Evolutionary conservation across 1,140 invertebrate species (phyloP), one percentile per base, ranked within the genome.

Genomic region (Drosophila kepulauana): DNA sequence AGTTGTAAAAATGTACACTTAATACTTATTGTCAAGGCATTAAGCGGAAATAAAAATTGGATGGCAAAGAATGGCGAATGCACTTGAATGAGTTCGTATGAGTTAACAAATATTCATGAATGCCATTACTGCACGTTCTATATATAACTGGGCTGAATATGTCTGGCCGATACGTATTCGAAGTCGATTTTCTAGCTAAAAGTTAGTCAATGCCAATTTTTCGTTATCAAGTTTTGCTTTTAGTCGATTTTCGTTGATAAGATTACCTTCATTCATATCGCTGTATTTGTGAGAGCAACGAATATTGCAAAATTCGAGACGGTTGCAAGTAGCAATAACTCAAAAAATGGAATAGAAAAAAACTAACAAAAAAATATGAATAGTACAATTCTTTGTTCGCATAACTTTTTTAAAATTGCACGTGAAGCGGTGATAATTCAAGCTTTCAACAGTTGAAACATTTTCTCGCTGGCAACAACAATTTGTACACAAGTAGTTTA

Each of bases 1-100:
- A 49, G 66, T 82, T 86, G 76, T 57, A 64, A 65, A 82, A 88
- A 66, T 62, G 84, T 79, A 77, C 84, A 86, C 79, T 84, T 86
- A 88, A 88, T 25, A 25, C 20, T 25, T 25, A 25, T 86, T 69
- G 25, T 79, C 76, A 86, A 82, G 87, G 79, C 70, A 52, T 71
- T 35, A 41, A 16, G 30, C 38, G 41, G 59, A 59, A 15, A 38
- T 5, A 0, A 4, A n/a, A 3, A n/a, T 8, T 15, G 20, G 10
- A 33, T 5, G 13, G 6, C 5, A 13, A 10, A 28, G 35, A 0
- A 15, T 5, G 5, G 15, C 0, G 13, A 11, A 25, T 35, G 38
- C 11, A 33, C n/a, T 52, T n/a, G 11, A n/a, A 41, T 43, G 13
- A 5, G 7, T 43, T 43, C n/a, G 2, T 10, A 41, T 41, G 20